phyloP scores from a whole-genome alignment of 2,797 vertebrate genomes.

The Parauchenoglanis punctatus region DNA sequence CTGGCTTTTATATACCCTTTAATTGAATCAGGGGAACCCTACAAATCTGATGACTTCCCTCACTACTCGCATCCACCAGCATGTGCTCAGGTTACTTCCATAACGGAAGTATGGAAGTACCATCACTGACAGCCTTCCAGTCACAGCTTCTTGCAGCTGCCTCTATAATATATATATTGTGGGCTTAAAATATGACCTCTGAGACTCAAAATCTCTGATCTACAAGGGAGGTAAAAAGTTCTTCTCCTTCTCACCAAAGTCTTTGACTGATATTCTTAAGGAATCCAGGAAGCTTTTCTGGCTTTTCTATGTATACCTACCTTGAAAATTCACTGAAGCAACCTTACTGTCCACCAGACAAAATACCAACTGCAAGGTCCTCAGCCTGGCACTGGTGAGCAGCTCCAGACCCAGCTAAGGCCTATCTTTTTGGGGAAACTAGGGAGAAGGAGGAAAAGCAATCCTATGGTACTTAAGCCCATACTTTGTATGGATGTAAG shows the following conservation, averaged over 20 bases:
- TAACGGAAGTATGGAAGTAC: no score
- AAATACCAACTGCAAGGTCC: background rate
- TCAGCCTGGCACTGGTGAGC: background rate
- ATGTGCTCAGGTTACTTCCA: background rate
- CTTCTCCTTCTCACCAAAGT: background rate
- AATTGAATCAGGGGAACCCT: background rate
- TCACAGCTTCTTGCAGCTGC: background rate
- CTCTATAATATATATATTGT: background rate
- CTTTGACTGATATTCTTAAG: no score
- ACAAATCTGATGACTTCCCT: background rate
- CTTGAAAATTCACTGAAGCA: background rate
- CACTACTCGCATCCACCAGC: background rate
- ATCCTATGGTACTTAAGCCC: background rate
- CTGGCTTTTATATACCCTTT: background rate
- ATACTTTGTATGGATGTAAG: background rate
- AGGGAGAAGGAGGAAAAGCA: background rate
- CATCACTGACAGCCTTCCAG: background rate
- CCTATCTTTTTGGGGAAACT: background rate
- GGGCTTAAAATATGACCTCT: background rate
- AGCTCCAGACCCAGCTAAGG: background rate
- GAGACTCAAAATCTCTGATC: background rate
- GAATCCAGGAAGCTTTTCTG: background rate
- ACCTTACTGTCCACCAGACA: no score
- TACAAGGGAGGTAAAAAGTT: background rate
- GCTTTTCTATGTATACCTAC: background rate